Conservation (phyloP, 1,140 invertebrate species). For the Pseudomyrmex dendroicus region DNA sequence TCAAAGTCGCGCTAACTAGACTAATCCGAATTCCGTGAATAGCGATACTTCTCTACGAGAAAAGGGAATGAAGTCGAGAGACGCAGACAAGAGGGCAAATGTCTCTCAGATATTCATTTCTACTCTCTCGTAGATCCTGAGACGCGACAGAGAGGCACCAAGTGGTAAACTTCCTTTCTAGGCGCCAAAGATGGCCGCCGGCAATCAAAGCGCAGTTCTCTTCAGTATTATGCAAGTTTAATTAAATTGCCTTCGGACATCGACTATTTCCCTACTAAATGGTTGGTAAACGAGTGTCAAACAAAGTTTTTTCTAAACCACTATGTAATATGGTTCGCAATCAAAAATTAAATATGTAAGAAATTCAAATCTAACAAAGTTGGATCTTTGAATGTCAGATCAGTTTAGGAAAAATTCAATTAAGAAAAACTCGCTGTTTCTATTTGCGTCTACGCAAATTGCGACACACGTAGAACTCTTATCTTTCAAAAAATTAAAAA, state of each 20-base stretch:
- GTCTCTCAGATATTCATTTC: constrained; percentile 8
- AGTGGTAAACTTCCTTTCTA: constrained; percentile 62
- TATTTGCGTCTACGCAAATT: no score
- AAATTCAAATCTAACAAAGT: background rate
- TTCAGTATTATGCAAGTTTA: constrained; percentile 74
- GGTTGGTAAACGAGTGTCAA: background rate
- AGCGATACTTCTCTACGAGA: background rate
- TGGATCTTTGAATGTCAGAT: no score
- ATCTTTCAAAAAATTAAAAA: no score
- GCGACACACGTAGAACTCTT: no score
- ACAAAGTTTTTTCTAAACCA: background rate
- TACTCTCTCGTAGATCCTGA: constrained; percentile 1
- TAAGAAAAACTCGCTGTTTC: no score
- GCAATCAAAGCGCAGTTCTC: constrained; percentile 70
- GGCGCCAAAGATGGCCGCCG: constrained; percentile 33
- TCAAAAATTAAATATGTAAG: background rate
- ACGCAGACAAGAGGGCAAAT: background rate
- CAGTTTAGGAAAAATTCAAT: no score
- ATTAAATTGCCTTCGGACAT: constrained; percentile 75
- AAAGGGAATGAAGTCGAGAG: background rate
- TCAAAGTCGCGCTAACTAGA: no score
- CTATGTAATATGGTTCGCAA: background rate
- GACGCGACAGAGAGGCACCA: constrained; percentile 53
- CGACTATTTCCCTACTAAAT: background rate
- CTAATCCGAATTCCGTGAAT: constrained; percentile 2